Evolutionary conservation across 2,888 invertebrate genomes (phyloP), one percentile per base, ranked within the genome.

Genomic region (Drosophila rubida): DNA sequence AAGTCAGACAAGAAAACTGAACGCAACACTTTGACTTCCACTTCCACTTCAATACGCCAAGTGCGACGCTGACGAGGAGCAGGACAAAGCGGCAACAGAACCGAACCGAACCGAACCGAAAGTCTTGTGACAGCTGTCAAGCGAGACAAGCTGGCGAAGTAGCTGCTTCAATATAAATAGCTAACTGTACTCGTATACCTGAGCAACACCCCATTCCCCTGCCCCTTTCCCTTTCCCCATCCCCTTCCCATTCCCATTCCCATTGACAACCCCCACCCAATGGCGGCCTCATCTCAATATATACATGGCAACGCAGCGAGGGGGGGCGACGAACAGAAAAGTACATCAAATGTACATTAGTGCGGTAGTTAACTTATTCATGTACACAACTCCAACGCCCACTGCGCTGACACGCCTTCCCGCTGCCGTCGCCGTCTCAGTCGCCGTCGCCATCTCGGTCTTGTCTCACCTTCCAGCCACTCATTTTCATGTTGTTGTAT

Each of bases 271-370:
- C 30, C 42, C 42, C 42, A 13, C 41, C 35, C 19, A 3, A 3
- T 19, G 37, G 37, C 44, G 22, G 59, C 39, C 51, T 53, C 73
- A 51, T 27, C 51, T 41, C 53, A 49, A 71, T 65, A 55, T 65
- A 51, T 55, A 60, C 79, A 71, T 75, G 77, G 63, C 63, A 78
- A 64, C 74, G 62, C 46, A 58, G 16, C 32, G 14, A 46, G 58
- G 53, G 58, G 53, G 37, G 11, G 27, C 22, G 32, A 1, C 53
- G 60, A 62, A 62, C 70, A 75, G 69, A 81, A 78, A 81, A 73
- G 79, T 81, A 80, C 80, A 80, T 80, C 79, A 80, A 80, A 80
- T 80, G 80, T 80, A 80, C 80, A 80, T 80, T 80, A 80, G 80
- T 81, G 69, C 76, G 80, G 80, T 80, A 79, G 82, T 81, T 81